Percentiles rank a stretch among this genome's conserved stretches.
Conservation (phyloP, 2,888 invertebrate genomes). For the Eurois occulta region DNA sequence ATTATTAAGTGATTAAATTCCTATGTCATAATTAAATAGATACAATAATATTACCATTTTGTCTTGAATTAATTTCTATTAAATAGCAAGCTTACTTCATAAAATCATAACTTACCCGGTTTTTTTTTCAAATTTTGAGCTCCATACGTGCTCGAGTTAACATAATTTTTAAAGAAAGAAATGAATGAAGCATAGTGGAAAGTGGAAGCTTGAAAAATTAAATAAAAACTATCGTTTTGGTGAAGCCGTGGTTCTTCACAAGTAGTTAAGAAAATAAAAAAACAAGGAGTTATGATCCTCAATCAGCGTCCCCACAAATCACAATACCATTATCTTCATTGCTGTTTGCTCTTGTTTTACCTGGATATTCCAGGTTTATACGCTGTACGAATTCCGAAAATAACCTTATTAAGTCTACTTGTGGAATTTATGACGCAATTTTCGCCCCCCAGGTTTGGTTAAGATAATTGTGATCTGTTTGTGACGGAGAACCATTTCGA, state of each 20-base stretch:
- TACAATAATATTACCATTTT: background rate
- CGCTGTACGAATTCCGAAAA: constrained; percentile 20
- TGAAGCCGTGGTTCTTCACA: background rate
- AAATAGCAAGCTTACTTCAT: background rate
- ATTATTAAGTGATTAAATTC: background rate
- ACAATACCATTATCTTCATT: constrained; percentile 25
- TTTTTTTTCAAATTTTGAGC: background rate
- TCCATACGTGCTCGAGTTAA: background rate
- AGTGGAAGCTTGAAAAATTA: background rate
- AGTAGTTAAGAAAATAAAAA: no score
- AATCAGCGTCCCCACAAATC: constrained; percentile 12
- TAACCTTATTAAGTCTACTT: constrained; percentile 26
- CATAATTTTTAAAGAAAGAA: background rate
- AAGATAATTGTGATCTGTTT: constrained; percentile 25
- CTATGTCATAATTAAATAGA: no score
- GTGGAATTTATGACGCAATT: constrained; percentile 45
- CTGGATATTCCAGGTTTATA: constrained; percentile 16
- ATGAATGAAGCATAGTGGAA: background rate
- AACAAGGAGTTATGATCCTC: background rate
- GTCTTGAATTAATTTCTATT: background rate
- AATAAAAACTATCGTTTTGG: background rate
- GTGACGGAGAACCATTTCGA: background rate
- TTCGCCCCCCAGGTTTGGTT: background rate
- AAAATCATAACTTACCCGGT: no score
- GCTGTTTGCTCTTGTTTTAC: constrained; percentile 13